These are phyloP conservation scores for Spatula clypeata DNA, from an alignment of 2,797 vertebrate species.

Conservation along the genomic window DNA sequence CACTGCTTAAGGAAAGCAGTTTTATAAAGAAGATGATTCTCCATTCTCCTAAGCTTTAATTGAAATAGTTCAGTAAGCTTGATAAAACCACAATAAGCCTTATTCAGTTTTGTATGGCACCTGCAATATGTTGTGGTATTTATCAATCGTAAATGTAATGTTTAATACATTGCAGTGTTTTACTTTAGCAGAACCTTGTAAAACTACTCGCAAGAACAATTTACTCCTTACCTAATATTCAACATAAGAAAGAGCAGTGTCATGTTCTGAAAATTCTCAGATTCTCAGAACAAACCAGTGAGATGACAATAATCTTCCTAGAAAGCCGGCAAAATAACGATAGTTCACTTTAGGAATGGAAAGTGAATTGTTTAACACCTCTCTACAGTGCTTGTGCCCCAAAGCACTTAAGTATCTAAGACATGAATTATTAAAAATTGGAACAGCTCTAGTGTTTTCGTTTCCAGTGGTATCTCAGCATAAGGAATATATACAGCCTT, in stretches of 20 bases:
- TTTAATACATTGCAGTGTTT: slow-evolving; percentile 52
- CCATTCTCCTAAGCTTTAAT: slow-evolving; percentile 64
- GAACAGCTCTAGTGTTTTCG: slow-evolving; percentile 58
- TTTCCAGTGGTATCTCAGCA: slow-evolving; percentile 73
- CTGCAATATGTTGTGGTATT: slow-evolving; percentile 67
- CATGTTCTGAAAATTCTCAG: slow-evolving; percentile 48
- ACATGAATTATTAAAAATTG: slow-evolving; percentile 74
- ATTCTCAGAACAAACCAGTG: slow-evolving; percentile 56
- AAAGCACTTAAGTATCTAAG: slow-evolving; percentile 79
- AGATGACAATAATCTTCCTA: slow-evolving; percentile 65
- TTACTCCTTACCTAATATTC: slow-evolving; percentile 65
- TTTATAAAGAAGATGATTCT: slow-evolving; percentile 68
- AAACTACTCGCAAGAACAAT: slow-evolving; percentile 57
- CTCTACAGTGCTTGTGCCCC: slow-evolving; percentile 55
- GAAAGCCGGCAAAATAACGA: slow-evolving; percentile 61
- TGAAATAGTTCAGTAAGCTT: slow-evolving; percentile 68
- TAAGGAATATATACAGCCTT: slow-evolving; percentile 46
- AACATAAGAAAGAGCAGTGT: slow-evolving; percentile 42
- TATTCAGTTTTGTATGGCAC: slow-evolving; percentile 61
- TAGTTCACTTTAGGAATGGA: slow-evolving; percentile 72
- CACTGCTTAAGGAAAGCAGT: slow-evolving; percentile 68
- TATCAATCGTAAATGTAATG: slow-evolving; percentile 60
- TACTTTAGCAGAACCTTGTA: slow-evolving; percentile 55
- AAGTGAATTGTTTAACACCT: slow-evolving; percentile 77
- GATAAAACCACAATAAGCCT: slow-evolving; percentile 64